Base-by-base conservation (phyloP, 2,888 invertebrate genomes). In the Theretra japonica region DNA sequence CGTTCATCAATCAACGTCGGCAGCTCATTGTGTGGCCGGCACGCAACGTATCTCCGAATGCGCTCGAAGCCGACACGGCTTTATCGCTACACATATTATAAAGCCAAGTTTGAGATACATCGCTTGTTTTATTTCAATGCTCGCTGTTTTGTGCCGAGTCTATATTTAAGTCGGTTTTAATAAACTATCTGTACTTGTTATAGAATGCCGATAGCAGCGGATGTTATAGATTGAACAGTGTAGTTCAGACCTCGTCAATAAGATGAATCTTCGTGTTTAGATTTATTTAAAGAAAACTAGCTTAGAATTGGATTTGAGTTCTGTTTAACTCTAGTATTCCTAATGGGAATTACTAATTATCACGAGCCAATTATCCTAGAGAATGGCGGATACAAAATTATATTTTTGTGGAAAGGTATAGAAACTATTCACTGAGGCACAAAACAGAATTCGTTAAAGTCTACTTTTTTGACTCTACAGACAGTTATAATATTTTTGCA, bases 1-100 rank as follows among this genome's bases (percentile, higher is more conserved):
- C 80, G 85, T 86, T 85, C 91, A 94, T 94, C 92, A 89, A 94
- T 94, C 94, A 94, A 92, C 80, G 94, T 93, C 94, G 83, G 76
- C 88, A 86, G 89, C 91, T 92, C 90, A 92, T 94, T 94, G 94
- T 94, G 93, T 90, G 93, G 94, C 90, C 93, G 84, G 89, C 93
- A 92, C 93, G 93, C 92, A 91, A 91, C 90, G 83, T 77, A 83
- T 84, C 84, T 84, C 81, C 76, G 72, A 75, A 78, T 82, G 79
- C 84, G 84, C 88, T 79, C 79, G 83, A 81, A 83, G 86, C 84
- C 83, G 85, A 85, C 84, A 86, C 79, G 82, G 85, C 88, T 90
- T 90, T 89, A 91, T 90, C 90, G 83, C 84, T 85, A 84, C 79
- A 78, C 78, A 50, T 82, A 83, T 87, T 88, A 88, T 86, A 85